phyloP scores from a whole-genome alignment of 2,797 vertebrate species.

The Decapterus maruadsi region DNA sequence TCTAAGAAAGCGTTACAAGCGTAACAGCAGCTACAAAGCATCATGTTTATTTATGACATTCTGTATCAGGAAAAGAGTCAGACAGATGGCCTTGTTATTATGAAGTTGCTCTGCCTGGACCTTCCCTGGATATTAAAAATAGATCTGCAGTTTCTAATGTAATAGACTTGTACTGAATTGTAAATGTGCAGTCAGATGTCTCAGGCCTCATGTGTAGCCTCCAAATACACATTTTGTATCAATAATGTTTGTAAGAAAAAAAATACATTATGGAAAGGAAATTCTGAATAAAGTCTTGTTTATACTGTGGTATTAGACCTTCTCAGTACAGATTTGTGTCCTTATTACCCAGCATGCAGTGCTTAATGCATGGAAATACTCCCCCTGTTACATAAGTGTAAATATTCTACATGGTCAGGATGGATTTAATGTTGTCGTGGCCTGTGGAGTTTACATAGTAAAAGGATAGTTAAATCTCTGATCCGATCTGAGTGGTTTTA shows the following conservation, averaged over 20 bases:
- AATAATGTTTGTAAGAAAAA: slow-evolving; percentile 70
- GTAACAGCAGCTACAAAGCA: background rate
- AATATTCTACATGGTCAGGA: background rate
- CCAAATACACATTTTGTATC: slow-evolving; percentile 69
- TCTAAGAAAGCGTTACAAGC: background rate
- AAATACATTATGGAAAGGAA: slow-evolving; percentile 52
- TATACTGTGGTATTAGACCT: slow-evolving; percentile 61
- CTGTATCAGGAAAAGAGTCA: slow-evolving; percentile 16
- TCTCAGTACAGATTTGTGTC: slow-evolving; percentile 3
- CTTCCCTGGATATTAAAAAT: slow-evolving; percentile 21
- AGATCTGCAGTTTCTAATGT: slow-evolving; percentile 35
- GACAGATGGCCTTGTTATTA: slow-evolving; percentile 17
- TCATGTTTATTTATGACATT: slow-evolving; percentile 1
- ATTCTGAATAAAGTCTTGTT: slow-evolving; percentile 76
- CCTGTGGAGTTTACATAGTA: background rate
- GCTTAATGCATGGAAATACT: background rate
- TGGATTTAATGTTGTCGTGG: background rate
- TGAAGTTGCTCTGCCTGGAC: slow-evolving; percentile 31
- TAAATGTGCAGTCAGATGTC: slow-evolving; percentile 31
- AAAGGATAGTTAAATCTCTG: background rate
- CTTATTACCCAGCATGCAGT: background rate
- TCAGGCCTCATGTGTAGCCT: slow-evolving; percentile 26
- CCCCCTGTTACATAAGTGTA: background rate
- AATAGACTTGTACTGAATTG: slow-evolving; percentile 34
- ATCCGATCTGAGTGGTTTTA: slow-evolving; percentile 15